Base-by-base conservation (phyloP, 2,888 invertebrate genomes). In the Erpobdella octoculata region DNA sequence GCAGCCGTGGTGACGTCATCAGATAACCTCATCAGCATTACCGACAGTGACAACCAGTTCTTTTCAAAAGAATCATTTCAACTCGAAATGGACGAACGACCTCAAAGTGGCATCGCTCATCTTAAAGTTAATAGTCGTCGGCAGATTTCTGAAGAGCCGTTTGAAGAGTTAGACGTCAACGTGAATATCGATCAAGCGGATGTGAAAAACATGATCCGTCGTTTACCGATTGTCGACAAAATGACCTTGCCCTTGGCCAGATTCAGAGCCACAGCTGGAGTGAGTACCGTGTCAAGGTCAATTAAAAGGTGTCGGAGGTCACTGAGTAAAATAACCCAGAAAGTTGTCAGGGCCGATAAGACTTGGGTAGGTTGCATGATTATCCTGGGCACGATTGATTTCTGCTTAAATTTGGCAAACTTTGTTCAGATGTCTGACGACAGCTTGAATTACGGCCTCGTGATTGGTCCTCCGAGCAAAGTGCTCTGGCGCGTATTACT, bases 401-500 rank as follows among this genome's bases (percentile, higher is more conserved):
- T 69, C 33, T 18, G 61, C 31, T 37, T 72, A 18, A 72, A 72
- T n/a, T 35, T 72, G 36, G 48, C 53, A 6, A 72, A 72, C 64
- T 72, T 72, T 31, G 48, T 69, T 21, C 46, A 62, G 46, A 41
- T 72, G 72, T 69, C 72, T 4, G 69, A 72, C 28, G 46, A 41
- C 9, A 46, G 59, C 31, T 53, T 72, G 8, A 41, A 61, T 15
- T 72, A 69, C 35, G 68, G 72, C 3, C 61, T 72, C 18, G 72
- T 72, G 15, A 72, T 72, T 33, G 69, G 69, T n/a, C 69, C 69
- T 58, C 69, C 69, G 33, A 69, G 69, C 58, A 69, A 35, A 35
- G 68, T 36, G 18, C 36, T 72, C 62, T 74, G 74, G 75, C 35
- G 70, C 21, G 31, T 59, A 3, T 71, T 74, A 38, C 46, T 74